Evolutionary conservation across 2,113 vertebrate species (phyloP).

Genomic region (Trichechus manatus): DNA sequence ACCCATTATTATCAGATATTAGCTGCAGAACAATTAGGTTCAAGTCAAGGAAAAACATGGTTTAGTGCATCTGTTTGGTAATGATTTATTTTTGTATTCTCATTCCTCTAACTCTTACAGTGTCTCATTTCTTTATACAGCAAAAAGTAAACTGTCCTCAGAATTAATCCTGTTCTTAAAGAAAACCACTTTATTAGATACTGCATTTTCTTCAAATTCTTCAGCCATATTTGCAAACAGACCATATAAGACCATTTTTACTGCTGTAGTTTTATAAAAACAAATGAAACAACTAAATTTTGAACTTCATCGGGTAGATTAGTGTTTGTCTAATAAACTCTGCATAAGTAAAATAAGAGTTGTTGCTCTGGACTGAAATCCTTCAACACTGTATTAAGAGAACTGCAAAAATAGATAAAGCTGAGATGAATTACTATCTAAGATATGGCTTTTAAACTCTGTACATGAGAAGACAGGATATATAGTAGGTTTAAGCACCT

Average conservation of each 20-base stretch:
- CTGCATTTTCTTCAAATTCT: conserved; percentile 25
- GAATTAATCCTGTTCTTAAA: conserved; percentile 37
- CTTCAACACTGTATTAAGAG: neutral
- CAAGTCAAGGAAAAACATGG: conserved; percentile 4
- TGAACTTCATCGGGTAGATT: neutral
- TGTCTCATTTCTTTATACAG: conserved; percentile 20
- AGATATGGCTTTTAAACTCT: neutral
- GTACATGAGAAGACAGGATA: neutral
- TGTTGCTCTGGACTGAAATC: neutral
- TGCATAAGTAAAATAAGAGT: conserved; percentile 40
- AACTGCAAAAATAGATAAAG: neutral
- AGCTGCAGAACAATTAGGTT: conserved; percentile 16
- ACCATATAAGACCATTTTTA: neutral
- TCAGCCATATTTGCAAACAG: neutral
- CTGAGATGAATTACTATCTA: neutral
- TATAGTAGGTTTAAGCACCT: neutral
- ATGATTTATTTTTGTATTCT: conserved; percentile 2
- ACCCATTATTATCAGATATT: neutral
- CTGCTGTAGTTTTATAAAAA: conserved; percentile 14
- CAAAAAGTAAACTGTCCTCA: conserved; percentile 10
- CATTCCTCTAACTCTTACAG: neutral
- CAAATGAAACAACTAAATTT: neutral
- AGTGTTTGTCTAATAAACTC: conserved; percentile 28
- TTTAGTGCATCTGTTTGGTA: neutral
- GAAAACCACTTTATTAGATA: conserved; percentile 7